Conservation (phyloP, 2,113 vertebrate species). For the Zosterops japonicus region DNA sequence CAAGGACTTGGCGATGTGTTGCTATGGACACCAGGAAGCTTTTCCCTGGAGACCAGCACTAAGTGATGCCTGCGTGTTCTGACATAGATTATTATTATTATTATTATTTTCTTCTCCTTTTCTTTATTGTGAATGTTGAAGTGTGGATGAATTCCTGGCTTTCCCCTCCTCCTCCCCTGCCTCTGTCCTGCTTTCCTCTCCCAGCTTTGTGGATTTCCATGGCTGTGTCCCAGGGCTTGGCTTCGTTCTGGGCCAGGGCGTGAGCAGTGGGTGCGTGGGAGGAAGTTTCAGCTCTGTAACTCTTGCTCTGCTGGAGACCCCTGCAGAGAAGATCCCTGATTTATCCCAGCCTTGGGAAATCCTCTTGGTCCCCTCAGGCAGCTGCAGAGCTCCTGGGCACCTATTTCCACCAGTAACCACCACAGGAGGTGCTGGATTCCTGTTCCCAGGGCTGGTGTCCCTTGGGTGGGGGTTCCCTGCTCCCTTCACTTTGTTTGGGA, state of each 20-base stretch:
- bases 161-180: not conserved
- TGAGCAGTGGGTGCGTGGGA: not conserved
- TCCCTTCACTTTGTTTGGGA: accelerated
- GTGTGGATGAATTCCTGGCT: constrained; percentile 1
- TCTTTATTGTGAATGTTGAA: not conserved
- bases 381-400: not conserved
- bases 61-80: constrained; percentile 22
- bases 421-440: not conserved
- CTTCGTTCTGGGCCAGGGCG: not conserved
- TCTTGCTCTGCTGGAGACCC: constrained; percentile 14
- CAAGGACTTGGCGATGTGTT: constrained; percentile 36
- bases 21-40: constrained; percentile 68
- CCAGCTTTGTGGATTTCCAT: not conserved
- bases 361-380: not conserved
- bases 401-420: not conserved
- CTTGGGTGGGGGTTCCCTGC: not conserved
- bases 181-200: not conserved
- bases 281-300: constrained; percentile 17
- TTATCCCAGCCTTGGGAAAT: not conserved
- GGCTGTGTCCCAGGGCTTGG: constrained; percentile 31
- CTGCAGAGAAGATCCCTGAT: not conserved
- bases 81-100: not conserved
- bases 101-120: not conserved
- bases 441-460: not conserved
- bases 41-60: constrained; percentile 53